phyloP scores from a whole-genome alignment of 2,888 invertebrate species.

The Tinea trinotella region DNA sequence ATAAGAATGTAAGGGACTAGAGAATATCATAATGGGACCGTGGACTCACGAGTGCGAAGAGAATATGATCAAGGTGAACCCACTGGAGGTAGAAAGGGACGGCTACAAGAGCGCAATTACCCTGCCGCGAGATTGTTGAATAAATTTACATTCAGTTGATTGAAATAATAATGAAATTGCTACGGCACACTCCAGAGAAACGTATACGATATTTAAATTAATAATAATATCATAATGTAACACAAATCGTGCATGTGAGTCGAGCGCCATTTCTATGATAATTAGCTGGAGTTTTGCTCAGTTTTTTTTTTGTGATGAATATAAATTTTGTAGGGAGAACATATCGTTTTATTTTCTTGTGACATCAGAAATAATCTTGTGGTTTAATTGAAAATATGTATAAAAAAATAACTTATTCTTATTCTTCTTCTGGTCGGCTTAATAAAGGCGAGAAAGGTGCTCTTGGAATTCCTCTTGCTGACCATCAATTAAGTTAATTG shows the following conservation, averaged over 20 bases:
- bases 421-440: too few relatives aligned
- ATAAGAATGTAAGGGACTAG: slow-evolving; percentile 61
- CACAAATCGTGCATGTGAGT: slow-evolving; percentile 54
- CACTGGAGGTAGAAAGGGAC: slow-evolving; percentile 33
- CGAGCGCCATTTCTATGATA: slow-evolving; percentile 52
- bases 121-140: slow-evolving; percentile 68
- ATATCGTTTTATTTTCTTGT: not conserved
- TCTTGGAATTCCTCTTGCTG: too few relatives aligned
- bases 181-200: slow-evolving; percentile 58
- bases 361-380: too few relatives aligned
- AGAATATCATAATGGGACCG: slow-evolving; percentile 36
- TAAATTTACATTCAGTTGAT: slow-evolving; percentile 73
- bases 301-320: slow-evolving; percentile 32
- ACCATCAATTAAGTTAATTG: too few relatives aligned
- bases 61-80: not conserved
- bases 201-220: slow-evolving; percentile 69
- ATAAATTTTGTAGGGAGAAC: slow-evolving; percentile 2
- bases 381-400: too few relatives aligned
- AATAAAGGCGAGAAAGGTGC: too few relatives aligned
- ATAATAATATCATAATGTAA: slow-evolving; percentile 69
- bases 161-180: slow-evolving; percentile 74
- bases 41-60: slow-evolving; percentile 16
- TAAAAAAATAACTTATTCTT: too few relatives aligned
- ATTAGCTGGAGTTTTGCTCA: slow-evolving; percentile 42
- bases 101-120: slow-evolving; percentile 57